Evolutionary conservation across 2,113 vertebrate genomes (phyloP).

Genomic region (Ciconia maguari): DNA sequence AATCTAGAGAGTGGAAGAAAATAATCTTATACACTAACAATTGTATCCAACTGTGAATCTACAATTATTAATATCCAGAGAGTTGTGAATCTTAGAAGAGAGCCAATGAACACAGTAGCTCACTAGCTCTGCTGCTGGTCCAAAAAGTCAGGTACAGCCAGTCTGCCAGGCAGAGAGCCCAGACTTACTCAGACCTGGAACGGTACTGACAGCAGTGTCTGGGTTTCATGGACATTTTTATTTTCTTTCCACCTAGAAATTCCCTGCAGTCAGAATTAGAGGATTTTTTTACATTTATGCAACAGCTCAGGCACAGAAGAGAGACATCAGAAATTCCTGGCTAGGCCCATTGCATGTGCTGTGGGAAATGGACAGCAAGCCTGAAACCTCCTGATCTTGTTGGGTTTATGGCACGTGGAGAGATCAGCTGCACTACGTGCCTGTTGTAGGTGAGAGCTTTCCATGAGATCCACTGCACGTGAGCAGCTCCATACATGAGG

Average conservation of each 20-base stretch:
- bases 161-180: neutral
- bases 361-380: neutral
- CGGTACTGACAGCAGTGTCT: neutral
- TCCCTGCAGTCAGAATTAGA: neutral
- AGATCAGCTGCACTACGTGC: fast-evolving
- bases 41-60: neutral
- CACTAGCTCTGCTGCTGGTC: neutral
- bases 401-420: fast-evolving
- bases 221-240: neutral
- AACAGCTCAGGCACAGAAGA: neutral
- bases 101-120: neutral
- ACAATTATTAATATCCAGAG: neutral
- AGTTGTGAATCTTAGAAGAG: neutral
- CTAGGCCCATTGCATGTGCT: neutral
- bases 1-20: neutral
- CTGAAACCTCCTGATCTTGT: neutral
- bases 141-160: neutral
- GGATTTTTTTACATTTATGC: neutral
- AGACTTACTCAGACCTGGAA: neutral
- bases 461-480: neutral
- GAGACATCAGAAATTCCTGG: neutral
- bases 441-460: neutral
- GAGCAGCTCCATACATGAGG: neutral
- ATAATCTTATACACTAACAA: neutral
- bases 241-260: neutral